Evolutionary conservation across 1,140 invertebrate genomes (phyloP), one percentile per base, ranked within the genome.

Genomic region (Polypedilum pembai): DNA sequence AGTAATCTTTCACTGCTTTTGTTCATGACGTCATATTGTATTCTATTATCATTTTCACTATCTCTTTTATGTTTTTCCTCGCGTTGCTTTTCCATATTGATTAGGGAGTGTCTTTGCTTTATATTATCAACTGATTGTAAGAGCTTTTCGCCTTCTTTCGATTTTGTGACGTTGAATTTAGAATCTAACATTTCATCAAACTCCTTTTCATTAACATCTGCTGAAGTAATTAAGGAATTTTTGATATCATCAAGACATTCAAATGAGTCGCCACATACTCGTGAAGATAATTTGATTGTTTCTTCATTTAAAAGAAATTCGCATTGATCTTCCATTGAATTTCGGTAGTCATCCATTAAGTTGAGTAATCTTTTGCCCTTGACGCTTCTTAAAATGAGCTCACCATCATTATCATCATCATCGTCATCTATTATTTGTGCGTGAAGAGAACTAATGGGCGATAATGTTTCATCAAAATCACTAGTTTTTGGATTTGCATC

Each of bases 91-190:
- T 75, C 69, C 65, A 72, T 21, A 20, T 20, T 21, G 1, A 75
- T 72, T 1, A 72, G 20, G 7, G 74, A 69, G 72, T 75, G 74
- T 21, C 80, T 77, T 15, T 78, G 76, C 41, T 80, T 81, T n/a
- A 82, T 82, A 21, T 76, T 80, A 7, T 82, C 79, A 15, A 81
- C 74, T 0, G 80, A 81, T 75, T 81, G 80, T 74, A 80, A 77
- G 76, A 82, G 81, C 75, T 82, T 82, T 0, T 80, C 8, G 63
- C 80, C 78, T 7, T 78, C 76, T 75, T 79, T 80, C 0, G 79
- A 74, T 18, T 76, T 75, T 1, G 79, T 76, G 40, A 77, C 79
- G 15, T 80, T 78, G 40, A 82, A 76, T 33, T 33, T 33, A 33
- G 79, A 78, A 7, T 78, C 77, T 4, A 82, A 77, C 79, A 81